Evolutionary conservation across 2,113 vertebrate species (phyloP), one percentile per base, ranked within the genome.

Genomic region (sheep (Ovis aries)): DNA sequence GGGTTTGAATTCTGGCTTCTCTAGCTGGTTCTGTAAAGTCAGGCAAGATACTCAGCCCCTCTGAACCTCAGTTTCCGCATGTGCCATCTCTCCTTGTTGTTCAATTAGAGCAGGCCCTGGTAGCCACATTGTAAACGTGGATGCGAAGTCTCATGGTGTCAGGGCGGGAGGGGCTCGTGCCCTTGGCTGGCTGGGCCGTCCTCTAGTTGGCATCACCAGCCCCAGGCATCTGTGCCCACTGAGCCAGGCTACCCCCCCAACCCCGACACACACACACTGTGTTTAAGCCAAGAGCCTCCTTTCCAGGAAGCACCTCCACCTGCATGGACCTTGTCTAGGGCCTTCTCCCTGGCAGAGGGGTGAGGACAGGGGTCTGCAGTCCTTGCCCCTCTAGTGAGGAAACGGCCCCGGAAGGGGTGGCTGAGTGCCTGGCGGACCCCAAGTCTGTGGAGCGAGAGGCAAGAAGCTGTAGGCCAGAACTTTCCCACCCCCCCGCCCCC

Each of bases 381-480:
- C 10, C 7, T 55, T 55, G 43, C 19, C 50, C 15, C 36, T 88
- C n/a, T 1, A 25, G 6, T 13, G 36, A 67, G 77, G 23, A 81
- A 48, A 14, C 33, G 74, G 40, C 9, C 71, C 33, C 1, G 1
- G 57, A 16, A 45, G 3, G 2, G 3, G 25, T 12, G 29, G 45
- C 48, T n/a, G 55, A 36, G 43, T 4, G 1, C 16, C 1, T 2
- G 3, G 71, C 3, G 27, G 23, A 4, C 0, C 3, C 64, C 0
- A 0, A 25, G 40, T 74, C 29, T 60, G 11, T 6, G 31, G 53
- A 40, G 29, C 3, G 7, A 15, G 74, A 43, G 59, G 29, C 36
- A 23, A 29, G 55, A 21, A 14, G 12, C 23, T 23, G 3, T 4
- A 3, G 86, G 21, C 43, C 25, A 14, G 27, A 57, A 7, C 50